Conservation (phyloP, 2,797 vertebrate species). For the Propithecus perrieri region DNA sequence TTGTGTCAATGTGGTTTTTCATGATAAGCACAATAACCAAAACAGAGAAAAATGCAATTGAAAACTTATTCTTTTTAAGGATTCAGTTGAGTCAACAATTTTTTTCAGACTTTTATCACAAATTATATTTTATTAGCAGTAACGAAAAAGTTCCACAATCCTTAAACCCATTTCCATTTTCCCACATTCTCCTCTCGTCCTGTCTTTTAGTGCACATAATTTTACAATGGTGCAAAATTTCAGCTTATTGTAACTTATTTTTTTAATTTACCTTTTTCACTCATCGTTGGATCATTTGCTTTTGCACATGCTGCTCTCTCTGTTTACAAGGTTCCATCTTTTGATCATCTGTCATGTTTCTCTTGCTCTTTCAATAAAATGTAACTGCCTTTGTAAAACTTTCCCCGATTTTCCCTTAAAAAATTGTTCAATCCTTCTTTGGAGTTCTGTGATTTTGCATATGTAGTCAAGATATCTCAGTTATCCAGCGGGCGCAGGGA, state of each 20-base stretch:
- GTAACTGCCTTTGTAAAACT: neutral
- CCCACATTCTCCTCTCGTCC: neutral
- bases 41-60: neutral
- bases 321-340: neutral
- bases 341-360: neutral
- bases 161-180: slow-evolving; percentile 7
- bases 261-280: neutral
- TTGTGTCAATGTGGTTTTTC: neutral
- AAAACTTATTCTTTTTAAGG: slow-evolving; percentile 46
- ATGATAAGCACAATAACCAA: neutral
- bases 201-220: neutral
- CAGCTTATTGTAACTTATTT: neutral
- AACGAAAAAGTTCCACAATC: neutral
- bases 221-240: neutral
- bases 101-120: slow-evolving; percentile 4
- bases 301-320: neutral
- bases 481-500: neutral
- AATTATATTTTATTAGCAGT: slow-evolving; percentile 35
- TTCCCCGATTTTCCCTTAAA: neutral
- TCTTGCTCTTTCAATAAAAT: neutral
- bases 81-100: slow-evolving; percentile 34
- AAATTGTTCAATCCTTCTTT: neutral
- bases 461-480: neutral
- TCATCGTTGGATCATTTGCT: neutral
- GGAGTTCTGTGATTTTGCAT: neutral